A percentile compares a stretch with the other conserved stretches of the same genome.
phyloP scores from a whole-genome alignment of 2,797 vertebrate species.

The Clarias fuscus region DNA sequence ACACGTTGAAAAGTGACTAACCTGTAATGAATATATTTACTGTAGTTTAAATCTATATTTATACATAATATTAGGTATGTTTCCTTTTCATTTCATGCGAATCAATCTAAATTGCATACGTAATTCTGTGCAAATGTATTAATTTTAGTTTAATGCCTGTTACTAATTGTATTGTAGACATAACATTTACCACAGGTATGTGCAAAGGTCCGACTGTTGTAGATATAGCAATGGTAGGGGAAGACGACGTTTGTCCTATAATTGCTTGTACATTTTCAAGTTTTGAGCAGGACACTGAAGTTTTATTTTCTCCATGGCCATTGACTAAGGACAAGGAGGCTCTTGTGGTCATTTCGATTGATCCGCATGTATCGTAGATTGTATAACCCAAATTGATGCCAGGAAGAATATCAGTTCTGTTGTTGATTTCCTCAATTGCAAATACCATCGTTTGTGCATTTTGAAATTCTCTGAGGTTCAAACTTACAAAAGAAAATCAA shows the following conservation, averaged over 20 bases:
- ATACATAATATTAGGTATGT: neutral
- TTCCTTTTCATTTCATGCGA: neutral
- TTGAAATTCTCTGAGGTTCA: conserved; percentile 60
- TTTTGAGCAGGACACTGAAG: conserved; percentile 40
- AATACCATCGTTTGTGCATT: conserved; percentile 62
- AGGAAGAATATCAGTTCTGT: conserved; percentile 30
- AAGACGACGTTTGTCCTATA: conserved; percentile 59
- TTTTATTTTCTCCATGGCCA: conserved; percentile 26
- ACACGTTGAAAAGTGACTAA: conserved; percentile 61
- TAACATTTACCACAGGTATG: conserved; percentile 51
- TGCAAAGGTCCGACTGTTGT: conserved; percentile 38
- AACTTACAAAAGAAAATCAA: conserved; percentile 22
- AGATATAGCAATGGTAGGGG: conserved; percentile 59
- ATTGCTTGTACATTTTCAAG: conserved; percentile 31
- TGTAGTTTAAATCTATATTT: too few species aligned
- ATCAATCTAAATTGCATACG: too few species aligned
- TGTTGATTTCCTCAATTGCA: conserved; percentile 41
- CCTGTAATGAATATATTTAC: neutral
- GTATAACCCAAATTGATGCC: conserved; percentile 58
- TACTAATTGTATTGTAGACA: neutral
- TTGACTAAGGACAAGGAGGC: conserved; percentile 37
- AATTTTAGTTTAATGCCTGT: neutral
- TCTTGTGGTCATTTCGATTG: conserved; percentile 54
- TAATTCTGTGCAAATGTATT: neutral
- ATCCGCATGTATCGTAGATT: conserved; percentile 61